Evolutionary conservation across 2,888 invertebrate genomes (phyloP).

Genomic region (Seira sanloemensis): DNA sequence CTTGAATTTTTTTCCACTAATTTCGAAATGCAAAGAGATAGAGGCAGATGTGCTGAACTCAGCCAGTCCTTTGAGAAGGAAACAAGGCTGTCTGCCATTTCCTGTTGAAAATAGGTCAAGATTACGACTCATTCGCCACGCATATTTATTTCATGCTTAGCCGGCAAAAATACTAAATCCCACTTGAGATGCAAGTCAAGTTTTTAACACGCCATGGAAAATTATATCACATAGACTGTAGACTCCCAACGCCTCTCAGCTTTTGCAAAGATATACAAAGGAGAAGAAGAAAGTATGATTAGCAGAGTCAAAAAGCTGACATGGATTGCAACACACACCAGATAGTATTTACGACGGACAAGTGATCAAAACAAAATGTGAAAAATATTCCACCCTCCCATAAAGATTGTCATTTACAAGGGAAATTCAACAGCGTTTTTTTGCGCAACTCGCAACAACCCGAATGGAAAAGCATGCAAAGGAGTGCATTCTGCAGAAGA

Average conservation of each 20-base stretch:
- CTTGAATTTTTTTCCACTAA: no score
- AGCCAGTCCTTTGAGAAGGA: no score
- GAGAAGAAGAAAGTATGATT: constrained; percentile 13
- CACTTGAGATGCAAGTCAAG: neutral
- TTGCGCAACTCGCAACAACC: neutral
- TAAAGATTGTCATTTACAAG: neutral
- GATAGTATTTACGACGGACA: no score
- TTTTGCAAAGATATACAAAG: neutral
- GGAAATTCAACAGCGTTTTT: neutral
- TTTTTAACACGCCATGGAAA: neutral
- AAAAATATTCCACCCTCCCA: neutral
- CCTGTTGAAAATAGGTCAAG: constrained; percentile 64
- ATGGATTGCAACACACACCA: neutral
- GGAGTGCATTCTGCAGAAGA: no score
- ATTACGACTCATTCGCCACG: constrained; percentile 47
- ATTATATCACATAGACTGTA: neutral
- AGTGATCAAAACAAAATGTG: no score
- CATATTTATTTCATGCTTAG: constrained; percentile 46
- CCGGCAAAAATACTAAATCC: constrained; percentile 12
- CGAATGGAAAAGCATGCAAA: neutral
- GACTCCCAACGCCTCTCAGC: neutral
- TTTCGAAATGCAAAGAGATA: no score
- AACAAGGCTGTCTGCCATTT: constrained; percentile 63
- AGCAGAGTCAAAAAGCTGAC: neutral
- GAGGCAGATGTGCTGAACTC: no score